These are phyloP conservation scores for Epinephelus lanceolatus DNA, from an alignment of 2,113 vertebrate species.

Conservation along the genomic window DNA sequence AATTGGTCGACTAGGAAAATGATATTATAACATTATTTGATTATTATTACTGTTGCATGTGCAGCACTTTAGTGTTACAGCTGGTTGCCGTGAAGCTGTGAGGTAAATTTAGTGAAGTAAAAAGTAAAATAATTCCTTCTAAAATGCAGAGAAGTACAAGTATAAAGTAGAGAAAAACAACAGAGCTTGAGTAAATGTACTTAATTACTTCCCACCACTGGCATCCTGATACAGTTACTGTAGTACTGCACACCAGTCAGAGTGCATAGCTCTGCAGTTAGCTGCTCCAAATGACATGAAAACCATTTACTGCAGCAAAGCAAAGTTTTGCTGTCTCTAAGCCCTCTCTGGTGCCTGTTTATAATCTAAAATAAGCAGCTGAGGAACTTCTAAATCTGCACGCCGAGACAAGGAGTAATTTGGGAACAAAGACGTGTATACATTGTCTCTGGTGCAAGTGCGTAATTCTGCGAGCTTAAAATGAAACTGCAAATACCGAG, in stretches of 20 bases:
- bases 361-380: slow-evolving; percentile 4
- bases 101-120: background rate
- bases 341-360: background rate
- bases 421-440: slow-evolving; percentile 32
- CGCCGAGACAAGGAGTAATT: slow-evolving; percentile 16
- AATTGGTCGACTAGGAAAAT: too few relatives aligned
- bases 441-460: slow-evolving; percentile 54
- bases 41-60: background rate
- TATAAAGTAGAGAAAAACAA: background rate
- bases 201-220: background rate
- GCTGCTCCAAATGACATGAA: background rate
- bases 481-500: slow-evolving; percentile 71
- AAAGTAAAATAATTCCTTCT: background rate
- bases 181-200: background rate
- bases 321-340: slow-evolving; percentile 10
- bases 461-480: slow-evolving; percentile 58
- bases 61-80: background rate
- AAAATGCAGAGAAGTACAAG: background rate
- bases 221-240: background rate
- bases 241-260: background rate
- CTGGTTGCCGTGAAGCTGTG: background rate
- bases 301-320: slow-evolving; percentile 6
- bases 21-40: background rate
- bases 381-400: slow-evolving; percentile 18
- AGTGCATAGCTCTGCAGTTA: background rate